Conservation (phyloP, 2,888 invertebrate species). For the Andrena hattorfiana region DNA sequence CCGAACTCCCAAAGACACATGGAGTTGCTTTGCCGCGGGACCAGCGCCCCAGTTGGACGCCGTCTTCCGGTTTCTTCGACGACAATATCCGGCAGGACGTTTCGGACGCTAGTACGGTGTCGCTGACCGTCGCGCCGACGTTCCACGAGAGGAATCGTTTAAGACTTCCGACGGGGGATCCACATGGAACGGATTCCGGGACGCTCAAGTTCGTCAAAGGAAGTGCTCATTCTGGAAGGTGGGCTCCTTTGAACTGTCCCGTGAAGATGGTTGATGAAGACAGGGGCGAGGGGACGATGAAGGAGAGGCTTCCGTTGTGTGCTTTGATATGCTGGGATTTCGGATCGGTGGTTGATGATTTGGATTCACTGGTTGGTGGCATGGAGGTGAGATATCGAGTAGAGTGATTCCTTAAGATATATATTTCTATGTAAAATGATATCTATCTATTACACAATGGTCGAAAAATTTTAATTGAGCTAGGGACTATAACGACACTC, state of each 20-base stretch:
- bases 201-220: constrained; percentile 39
- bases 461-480: too few relatives aligned
- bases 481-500: too few relatives aligned
- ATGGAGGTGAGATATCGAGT: too few relatives aligned
- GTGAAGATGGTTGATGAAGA: constrained; percentile 8
- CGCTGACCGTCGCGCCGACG: constrained; percentile 45
- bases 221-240: constrained; percentile 38
- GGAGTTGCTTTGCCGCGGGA: constrained; percentile 55
- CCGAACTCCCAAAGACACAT: constrained; percentile 61
- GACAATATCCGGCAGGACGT: constrained; percentile 62
- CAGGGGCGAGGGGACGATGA: neutral
- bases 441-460: too few relatives aligned
- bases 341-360: too few relatives aligned
- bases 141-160: constrained; percentile 43
- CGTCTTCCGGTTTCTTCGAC: constrained; percentile 51
- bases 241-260: constrained; percentile 1
- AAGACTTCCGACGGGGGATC: constrained; percentile 42
- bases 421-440: too few relatives aligned
- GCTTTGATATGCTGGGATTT: neutral
- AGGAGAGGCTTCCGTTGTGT: neutral
- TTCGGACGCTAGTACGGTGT: constrained; percentile 35
- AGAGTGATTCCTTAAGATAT: too few relatives aligned
- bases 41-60: neutral
- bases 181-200: constrained; percentile 2
- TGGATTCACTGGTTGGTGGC: too few relatives aligned